Conservation (phyloP, 1,140 invertebrate species). For the Drosophila biarmipes region DNA sequence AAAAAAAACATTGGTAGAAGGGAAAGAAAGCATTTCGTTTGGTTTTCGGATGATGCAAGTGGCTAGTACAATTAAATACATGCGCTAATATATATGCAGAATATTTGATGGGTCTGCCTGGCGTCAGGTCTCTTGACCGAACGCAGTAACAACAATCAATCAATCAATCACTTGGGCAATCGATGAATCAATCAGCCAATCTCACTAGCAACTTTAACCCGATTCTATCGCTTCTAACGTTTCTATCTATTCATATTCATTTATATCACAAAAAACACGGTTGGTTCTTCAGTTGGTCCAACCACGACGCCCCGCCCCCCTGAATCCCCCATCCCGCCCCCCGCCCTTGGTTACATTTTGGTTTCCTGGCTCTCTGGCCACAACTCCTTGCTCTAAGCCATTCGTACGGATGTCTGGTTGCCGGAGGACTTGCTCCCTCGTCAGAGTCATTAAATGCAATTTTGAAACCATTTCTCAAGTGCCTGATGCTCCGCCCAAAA, state of each 20-base stretch:
- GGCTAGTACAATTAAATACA: constrained; percentile 37
- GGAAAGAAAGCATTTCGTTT: constrained; percentile 19
- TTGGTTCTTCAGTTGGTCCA: constrained; percentile 16
- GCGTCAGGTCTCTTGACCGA: not conserved
- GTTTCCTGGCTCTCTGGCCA: not conserved
- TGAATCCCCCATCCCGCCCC: not conserved
- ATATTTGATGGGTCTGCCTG: constrained; percentile 7
- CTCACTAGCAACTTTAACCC: constrained; percentile 48
- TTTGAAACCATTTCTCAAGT: constrained; percentile 67
- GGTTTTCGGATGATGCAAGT: constrained; percentile 19
- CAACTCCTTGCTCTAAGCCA: not conserved
- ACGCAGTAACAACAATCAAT: constrained; percentile 30
- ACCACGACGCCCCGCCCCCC: not conserved
- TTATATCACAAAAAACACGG: constrained; percentile 72
- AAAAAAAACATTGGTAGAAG: constrained; percentile 25
- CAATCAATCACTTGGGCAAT: constrained; percentile 1
- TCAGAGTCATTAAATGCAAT: constrained; percentile 62
- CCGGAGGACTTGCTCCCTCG: not conserved
- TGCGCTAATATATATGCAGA: not conserved
- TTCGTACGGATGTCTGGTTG: not conserved
- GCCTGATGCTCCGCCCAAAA: not conserved
- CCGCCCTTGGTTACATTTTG: not conserved
- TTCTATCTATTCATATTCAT: constrained; percentile 61
- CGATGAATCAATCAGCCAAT: constrained; percentile 10
- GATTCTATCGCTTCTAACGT: constrained; percentile 41